These are phyloP conservation scores for Formica exsecta DNA, from an alignment of 1,140 invertebrate species.

Conservation along the genomic window DNA sequence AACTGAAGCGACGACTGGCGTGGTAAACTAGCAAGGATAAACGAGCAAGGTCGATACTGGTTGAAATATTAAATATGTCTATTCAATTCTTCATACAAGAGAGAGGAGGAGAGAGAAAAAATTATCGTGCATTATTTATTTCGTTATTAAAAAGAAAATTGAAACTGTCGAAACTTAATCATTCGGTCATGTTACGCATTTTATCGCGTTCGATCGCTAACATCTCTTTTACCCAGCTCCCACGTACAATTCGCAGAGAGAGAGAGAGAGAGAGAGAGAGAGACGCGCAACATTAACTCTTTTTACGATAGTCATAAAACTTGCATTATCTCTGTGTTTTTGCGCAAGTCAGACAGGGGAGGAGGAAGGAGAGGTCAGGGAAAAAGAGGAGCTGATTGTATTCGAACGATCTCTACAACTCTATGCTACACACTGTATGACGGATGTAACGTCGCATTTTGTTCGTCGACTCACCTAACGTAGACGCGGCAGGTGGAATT, in stretches of 20 bases:
- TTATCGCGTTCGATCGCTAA: background rate
- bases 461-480: slow-evolving; percentile 90
- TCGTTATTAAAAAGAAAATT: background rate
- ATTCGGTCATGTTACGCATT: background rate
- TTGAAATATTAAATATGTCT: slow-evolving; percentile 27
- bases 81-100: background rate
- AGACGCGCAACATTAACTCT: slow-evolving; percentile 11
- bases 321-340: slow-evolving; percentile 14
- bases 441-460: background rate
- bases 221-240: background rate
- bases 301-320: slow-evolving; percentile 31
- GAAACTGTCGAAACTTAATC: background rate
- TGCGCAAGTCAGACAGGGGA: too few relatives aligned
- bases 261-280: background rate
- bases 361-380: background rate
- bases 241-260: background rate
- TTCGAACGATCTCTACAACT: background rate
- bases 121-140: background rate
- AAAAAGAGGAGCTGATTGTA: too few relatives aligned
- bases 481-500: slow-evolving; percentile 96
- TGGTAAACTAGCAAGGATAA: slow-evolving; percentile 14
- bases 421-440: background rate
- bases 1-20: slow-evolving; percentile 20
- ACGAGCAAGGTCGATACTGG: background rate
- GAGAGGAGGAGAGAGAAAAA: background rate